Evolutionary conservation across 2,888 invertebrate genomes (phyloP).

Genomic region (Lordiphosa fenestrarum): DNA sequence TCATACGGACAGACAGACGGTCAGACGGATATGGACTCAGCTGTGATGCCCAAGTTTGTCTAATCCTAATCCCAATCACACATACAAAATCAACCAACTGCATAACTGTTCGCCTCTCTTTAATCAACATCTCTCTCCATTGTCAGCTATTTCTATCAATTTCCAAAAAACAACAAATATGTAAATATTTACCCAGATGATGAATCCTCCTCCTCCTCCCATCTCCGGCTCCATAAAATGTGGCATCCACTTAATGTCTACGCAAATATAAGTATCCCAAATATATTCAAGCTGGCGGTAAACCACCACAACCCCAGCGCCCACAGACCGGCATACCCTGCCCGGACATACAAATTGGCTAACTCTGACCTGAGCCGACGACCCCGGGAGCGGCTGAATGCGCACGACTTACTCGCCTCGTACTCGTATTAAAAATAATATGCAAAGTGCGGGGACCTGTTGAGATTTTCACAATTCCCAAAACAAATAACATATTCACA

Average conservation of each 20-base stretch:
- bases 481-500: slow-evolving; percentile 79
- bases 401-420: slow-evolving; percentile 39
- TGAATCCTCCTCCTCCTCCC: slow-evolving; percentile 18
- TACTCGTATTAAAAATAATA: slow-evolving; percentile 70
- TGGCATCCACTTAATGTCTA: slow-evolving; percentile 36
- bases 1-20: too few species aligned
- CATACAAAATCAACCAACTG: too few species aligned
- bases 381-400: slow-evolving; percentile 24
- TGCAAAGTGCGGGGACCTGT: slow-evolving; percentile 79
- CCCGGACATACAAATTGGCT: slow-evolving; percentile 33
- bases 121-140: too few species aligned
- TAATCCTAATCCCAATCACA: too few species aligned
- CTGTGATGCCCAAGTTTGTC: too few species aligned
- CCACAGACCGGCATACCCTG: not conserved
- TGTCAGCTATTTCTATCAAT: too few species aligned
- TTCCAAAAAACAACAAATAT: slow-evolving; percentile 1
- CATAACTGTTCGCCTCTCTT: too few species aligned
- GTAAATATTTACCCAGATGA: slow-evolving; percentile 57
- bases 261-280: slow-evolving; percentile 47
- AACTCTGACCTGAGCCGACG: slow-evolving; percentile 39
- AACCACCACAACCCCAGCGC: slow-evolving; percentile 17
- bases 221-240: slow-evolving; percentile 14
- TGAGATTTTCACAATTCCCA: slow-evolving; percentile 79
- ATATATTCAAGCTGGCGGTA: slow-evolving; percentile 30
- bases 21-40: too few species aligned